Evolutionary conservation across 2,113 vertebrate species (phyloP).

Genomic region (Anser cygnoides): DNA sequence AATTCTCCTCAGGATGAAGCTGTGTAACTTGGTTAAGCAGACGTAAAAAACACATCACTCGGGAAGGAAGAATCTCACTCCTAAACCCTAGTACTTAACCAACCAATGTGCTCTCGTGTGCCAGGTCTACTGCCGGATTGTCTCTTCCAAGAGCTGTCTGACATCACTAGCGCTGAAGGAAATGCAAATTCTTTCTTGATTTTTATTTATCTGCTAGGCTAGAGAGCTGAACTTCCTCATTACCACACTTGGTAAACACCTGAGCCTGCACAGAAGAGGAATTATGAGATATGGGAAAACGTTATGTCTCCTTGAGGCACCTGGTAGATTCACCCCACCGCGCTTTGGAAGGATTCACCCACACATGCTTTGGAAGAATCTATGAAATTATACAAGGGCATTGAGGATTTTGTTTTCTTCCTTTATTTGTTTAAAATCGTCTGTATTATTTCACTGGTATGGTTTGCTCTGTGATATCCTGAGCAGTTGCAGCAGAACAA

Average conservation of each 20-base stretch:
- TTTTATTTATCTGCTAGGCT: not conserved
- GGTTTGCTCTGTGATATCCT: not conserved
- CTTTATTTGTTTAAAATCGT: not conserved
- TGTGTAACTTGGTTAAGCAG: not conserved
- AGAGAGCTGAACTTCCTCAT: not conserved
- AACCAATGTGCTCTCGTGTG: accelerated
- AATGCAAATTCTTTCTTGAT: not conserved
- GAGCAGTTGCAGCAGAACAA: not conserved
- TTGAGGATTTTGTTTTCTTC: not conserved
- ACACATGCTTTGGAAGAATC: not conserved
- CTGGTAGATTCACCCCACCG: not conserved
- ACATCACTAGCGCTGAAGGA: not conserved
- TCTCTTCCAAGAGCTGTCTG: not conserved
- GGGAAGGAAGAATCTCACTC: not conserved
- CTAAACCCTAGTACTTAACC: not conserved
- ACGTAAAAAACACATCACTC: not conserved
- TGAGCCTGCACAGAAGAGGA: not conserved
- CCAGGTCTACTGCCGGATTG: not conserved
- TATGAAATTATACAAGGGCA: not conserved
- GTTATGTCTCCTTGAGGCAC: not conserved
- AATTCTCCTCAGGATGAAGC: not conserved
- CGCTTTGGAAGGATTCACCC: not conserved
- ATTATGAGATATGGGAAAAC: not conserved
- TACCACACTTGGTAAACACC: not conserved
- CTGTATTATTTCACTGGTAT: not conserved